Conservation (phyloP, 2,888 invertebrate species). For the Drosophila glabriapex region DNA sequence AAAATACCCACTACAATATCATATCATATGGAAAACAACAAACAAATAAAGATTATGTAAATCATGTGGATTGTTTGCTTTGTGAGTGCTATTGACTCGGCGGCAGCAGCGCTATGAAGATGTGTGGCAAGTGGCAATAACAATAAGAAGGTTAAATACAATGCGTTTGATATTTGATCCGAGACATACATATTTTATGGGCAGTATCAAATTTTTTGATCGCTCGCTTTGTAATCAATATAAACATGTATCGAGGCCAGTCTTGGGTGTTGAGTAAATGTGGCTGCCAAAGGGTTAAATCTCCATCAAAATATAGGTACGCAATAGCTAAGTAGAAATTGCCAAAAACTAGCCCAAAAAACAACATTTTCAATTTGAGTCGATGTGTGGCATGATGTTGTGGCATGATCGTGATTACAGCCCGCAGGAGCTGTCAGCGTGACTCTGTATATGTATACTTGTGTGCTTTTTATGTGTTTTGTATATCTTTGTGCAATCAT, state of each 20-base stretch:
- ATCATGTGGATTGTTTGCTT: constrained; percentile 44
- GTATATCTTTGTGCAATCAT: constrained; percentile 68
- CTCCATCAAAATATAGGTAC: not conserved
- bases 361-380: constrained; percentile 16
- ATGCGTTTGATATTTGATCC: constrained; percentile 48
- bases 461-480: constrained; percentile 2
- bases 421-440: constrained; percentile 53
- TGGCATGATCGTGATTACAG: constrained; percentile 62
- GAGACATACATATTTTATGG: constrained; percentile 20
- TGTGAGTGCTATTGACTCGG: constrained; percentile 47
- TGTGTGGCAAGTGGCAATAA: constrained; percentile 71
- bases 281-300: constrained; percentile 24
- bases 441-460: constrained; percentile 38
- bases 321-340: not conserved
- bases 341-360: constrained; percentile 27
- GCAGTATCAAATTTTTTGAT: constrained; percentile 21
- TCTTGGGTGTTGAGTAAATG: constrained; percentile 2
- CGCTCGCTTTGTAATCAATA: constrained; percentile 36
- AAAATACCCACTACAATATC: constrained; percentile 8
- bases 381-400: constrained; percentile 18
- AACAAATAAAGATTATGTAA: constrained; percentile 53
- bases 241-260: constrained; percentile 35
- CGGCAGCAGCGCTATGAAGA: constrained; percentile 34
- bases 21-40: not conserved
- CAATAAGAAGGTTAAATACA: constrained; percentile 73